Evolutionary conservation across 1,140 invertebrate species (phyloP).

Genomic region (Aleiodes sp.): DNA sequence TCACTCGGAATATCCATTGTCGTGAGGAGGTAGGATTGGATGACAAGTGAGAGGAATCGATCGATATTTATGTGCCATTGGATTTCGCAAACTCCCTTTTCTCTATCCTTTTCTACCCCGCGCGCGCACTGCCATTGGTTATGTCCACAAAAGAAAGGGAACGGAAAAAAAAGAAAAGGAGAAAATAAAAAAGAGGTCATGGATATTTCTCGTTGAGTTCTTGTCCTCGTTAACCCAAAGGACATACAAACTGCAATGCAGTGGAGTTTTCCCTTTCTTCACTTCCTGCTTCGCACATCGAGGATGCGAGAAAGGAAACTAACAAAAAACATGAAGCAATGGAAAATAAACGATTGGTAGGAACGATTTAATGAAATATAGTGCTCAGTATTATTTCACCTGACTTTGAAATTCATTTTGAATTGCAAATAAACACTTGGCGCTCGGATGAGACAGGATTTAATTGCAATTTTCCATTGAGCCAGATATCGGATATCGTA

Average conservation of each 20-base stretch:
- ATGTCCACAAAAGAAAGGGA: not conserved
- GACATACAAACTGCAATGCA: slow-evolving; percentile 27
- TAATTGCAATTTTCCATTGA: slow-evolving; percentile 38
- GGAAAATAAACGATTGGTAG: no score
- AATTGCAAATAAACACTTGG: slow-evolving; percentile 31
- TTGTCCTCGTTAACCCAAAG: not conserved
- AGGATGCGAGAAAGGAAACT: not conserved
- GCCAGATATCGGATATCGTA: slow-evolving; percentile 2
- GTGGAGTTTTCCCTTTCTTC: slow-evolving; percentile 6
- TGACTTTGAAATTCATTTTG: slow-evolving; percentile 22
- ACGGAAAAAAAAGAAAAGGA: not conserved
- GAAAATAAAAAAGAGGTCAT: slow-evolving; percentile 12
- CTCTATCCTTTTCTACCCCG: not conserved
- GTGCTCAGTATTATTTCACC: no score
- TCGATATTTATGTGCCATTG: slow-evolving; percentile 12
- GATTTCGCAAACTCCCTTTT: slow-evolving; percentile 10
- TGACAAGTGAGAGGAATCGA: slow-evolving; percentile 17
- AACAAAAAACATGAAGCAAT: not conserved
- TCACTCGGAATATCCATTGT: slow-evolving; percentile 6
- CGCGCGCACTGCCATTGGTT: not conserved
- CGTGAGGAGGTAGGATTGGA: no score
- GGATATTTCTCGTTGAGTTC: not conserved
- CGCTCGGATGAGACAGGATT: not conserved
- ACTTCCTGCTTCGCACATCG: not conserved
- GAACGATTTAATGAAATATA: no score